phyloP scores from a whole-genome alignment of 2,797 vertebrate species.

The Malacoraja senta region DNA sequence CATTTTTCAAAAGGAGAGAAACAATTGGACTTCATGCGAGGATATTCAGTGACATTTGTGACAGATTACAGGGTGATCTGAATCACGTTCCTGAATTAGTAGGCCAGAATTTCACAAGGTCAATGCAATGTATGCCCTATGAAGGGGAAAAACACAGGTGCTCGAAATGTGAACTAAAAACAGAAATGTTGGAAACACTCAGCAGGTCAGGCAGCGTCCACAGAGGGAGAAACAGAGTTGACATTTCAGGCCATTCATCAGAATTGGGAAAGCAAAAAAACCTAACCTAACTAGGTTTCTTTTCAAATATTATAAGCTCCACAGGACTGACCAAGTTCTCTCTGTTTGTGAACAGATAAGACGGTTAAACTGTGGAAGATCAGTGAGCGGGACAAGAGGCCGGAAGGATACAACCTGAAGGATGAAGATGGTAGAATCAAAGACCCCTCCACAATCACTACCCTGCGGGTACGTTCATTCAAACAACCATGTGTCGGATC shows the following conservation, averaged over 20 bases:
- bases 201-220: too few relatives aligned
- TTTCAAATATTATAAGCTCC: too few relatives aligned
- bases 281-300: too few relatives aligned
- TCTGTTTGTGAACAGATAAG: slow-evolving; percentile 54
- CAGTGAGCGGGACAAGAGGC: slow-evolving; percentile 90
- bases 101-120: background rate
- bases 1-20: background rate
- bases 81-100: background rate
- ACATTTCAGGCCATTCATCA: too few relatives aligned
- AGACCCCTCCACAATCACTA: slow-evolving; percentile 88
- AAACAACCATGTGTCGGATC: background rate
- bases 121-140: background rate
- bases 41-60: background rate
- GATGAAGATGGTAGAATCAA: slow-evolving; percentile 90
- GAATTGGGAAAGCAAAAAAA: too few relatives aligned
- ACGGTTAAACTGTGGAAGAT: slow-evolving; percentile 99
- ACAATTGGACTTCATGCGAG: background rate
- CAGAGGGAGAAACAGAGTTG: too few relatives aligned
- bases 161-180: too few relatives aligned
- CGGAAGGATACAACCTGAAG: slow-evolving; percentile 94
- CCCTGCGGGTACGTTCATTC: slow-evolving; percentile 70
- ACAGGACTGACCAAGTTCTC: background rate
- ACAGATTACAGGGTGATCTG: background rate
- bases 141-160: too few relatives aligned
- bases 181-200: too few relatives aligned